Conservation (phyloP, 2,888 invertebrate genomes). For the Margaritifera margaritifera region DNA sequence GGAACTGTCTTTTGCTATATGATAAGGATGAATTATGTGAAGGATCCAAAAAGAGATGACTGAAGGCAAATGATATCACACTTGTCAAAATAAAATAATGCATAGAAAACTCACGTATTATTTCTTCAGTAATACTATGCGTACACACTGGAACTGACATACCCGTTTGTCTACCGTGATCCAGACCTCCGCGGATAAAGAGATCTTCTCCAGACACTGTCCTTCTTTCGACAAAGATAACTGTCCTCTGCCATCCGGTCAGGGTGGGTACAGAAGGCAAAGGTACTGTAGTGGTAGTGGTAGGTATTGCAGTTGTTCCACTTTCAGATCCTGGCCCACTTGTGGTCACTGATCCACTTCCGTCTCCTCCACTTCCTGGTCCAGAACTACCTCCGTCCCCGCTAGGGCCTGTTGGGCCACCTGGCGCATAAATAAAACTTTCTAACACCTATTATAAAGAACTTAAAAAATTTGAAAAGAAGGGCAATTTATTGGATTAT, state of each 20-base stretch:
- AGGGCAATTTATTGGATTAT: too few relatives aligned
- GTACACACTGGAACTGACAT: constrained; percentile 1
- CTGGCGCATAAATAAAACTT: too few relatives aligned
- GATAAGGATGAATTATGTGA: too few relatives aligned
- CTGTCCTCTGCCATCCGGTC: constrained; percentile 63
- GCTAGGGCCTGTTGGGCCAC: too few relatives aligned
- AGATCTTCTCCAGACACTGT: constrained; percentile 72
- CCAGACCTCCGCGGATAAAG: constrained; percentile 73
- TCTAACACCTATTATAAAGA: too few relatives aligned
- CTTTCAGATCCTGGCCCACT: constrained; percentile 1
- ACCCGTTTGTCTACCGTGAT: constrained; percentile 54
- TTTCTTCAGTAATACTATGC: neutral
- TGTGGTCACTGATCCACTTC: neutral
- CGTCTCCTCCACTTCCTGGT: constrained; percentile 5
- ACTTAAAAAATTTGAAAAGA: too few relatives aligned
- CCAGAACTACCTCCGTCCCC: constrained; percentile 2
- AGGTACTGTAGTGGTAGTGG: constrained; percentile 6
- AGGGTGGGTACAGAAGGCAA: constrained; percentile 16
- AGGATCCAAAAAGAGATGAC: too few relatives aligned
- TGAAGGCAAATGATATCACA: too few relatives aligned
- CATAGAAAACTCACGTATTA: neutral
- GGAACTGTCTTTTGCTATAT: too few relatives aligned
- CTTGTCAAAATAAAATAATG: neutral
- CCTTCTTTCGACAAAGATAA: constrained; percentile 67
- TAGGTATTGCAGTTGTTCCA: constrained; percentile 1